phyloP scores from a whole-genome alignment of 1,140 invertebrate species.

The Drosophila leontia region DNA sequence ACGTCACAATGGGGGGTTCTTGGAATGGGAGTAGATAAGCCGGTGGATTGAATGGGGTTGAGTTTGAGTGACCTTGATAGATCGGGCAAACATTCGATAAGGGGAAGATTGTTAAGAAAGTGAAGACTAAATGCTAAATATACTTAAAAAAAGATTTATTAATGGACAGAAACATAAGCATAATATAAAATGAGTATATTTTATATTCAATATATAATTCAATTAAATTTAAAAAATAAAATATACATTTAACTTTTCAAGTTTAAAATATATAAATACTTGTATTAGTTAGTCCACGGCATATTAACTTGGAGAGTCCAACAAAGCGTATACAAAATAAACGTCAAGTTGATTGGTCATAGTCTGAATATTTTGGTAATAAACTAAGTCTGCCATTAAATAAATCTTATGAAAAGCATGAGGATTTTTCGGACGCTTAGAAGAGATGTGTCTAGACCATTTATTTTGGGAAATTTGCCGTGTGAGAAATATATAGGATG shows the following conservation, averaged over 20 bases:
- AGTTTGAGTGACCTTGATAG: slow-evolving; percentile 12
- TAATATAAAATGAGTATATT: no score
- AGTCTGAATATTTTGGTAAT: slow-evolving; percentile 30
- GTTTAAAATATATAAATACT: neutral
- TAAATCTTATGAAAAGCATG: slow-evolving; percentile 31
- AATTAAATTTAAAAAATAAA: neutral
- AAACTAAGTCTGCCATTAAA: slow-evolving; percentile 41
- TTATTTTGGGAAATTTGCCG: slow-evolving; percentile 32
- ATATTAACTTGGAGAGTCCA: slow-evolving; percentile 2
- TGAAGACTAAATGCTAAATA: neutral
- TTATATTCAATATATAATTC: no score
- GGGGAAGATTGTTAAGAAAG: neutral
- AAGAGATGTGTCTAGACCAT: slow-evolving; percentile 38
- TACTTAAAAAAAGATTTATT: neutral
- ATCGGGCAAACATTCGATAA: slow-evolving; percentile 17
- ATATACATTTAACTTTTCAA: neutral
- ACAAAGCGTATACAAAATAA: slow-evolving; percentile 9
- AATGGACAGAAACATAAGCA: neutral
- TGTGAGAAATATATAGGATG: slow-evolving; percentile 18
- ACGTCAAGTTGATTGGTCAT: slow-evolving; percentile 12
- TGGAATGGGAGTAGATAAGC: slow-evolving; percentile 22
- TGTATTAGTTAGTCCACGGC: neutral
- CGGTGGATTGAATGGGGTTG: slow-evolving; percentile 12
- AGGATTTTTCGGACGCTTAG: slow-evolving; percentile 19
- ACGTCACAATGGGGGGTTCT: slow-evolving; percentile 23